Evolutionary conservation across 2,888 invertebrate species (phyloP).

Genomic region (Mantis religiosa): DNA sequence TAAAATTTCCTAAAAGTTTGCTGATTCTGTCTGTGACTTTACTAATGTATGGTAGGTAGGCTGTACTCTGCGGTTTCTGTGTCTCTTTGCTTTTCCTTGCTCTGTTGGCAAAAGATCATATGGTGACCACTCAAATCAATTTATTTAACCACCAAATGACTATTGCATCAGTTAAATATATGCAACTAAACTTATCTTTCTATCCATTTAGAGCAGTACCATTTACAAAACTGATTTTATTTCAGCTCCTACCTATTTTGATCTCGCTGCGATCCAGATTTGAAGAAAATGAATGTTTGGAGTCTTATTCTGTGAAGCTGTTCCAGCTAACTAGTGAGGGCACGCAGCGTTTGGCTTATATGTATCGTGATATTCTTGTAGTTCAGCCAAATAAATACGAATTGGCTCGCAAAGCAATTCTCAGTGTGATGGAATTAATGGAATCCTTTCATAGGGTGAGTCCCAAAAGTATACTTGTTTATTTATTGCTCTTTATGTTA

Average conservation of each 20-base stretch:
- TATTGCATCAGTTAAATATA: too few species aligned
- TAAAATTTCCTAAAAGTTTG: too few species aligned
- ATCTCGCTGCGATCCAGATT: conserved; percentile 42
- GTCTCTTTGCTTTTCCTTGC: too few species aligned
- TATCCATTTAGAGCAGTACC: conserved; percentile 41
- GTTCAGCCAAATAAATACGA: conserved; percentile 21
- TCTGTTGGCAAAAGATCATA: too few species aligned
- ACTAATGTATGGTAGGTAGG: too few species aligned
- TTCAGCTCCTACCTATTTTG: conserved; percentile 61
- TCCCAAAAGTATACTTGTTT: not conserved
- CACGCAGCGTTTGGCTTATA: conserved; percentile 57
- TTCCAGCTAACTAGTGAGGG: conserved; percentile 60
- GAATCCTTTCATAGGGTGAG: conserved; percentile 44
- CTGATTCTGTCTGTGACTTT: too few species aligned
- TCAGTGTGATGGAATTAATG: conserved; percentile 47
- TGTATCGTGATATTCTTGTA: conserved; percentile 51
- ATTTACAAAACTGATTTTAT: conserved; percentile 41
- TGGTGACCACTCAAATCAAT: too few species aligned
- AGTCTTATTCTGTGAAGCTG: conserved; percentile 57
- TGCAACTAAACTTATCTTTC: conserved; percentile 34
- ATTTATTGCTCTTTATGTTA: too few species aligned
- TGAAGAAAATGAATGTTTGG: conserved; percentile 50
- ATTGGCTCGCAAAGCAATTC: conserved; percentile 46
- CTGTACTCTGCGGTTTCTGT: too few species aligned
- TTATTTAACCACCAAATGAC: too few species aligned